Conservation (phyloP, 2,797 vertebrate species). For the Emydoidea blandingii region DNA sequence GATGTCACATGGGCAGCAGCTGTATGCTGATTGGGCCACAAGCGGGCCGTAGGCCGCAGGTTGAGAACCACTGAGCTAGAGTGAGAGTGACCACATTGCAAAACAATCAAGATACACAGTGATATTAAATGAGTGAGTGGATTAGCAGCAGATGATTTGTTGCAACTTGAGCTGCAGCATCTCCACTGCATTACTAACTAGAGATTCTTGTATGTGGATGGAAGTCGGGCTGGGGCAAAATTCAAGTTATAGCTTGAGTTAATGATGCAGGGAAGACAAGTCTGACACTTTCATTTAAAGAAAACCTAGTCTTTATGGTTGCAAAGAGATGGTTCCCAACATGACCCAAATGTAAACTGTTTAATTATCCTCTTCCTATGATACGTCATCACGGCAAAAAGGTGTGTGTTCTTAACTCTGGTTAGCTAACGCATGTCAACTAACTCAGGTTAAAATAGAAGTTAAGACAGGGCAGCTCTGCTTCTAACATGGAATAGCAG, state of each 20-base stretch:
- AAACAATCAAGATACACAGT: background rate
- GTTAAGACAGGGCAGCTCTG: too few relatives aligned
- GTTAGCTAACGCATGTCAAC: too few relatives aligned
- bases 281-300: background rate
- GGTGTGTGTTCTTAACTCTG: too few relatives aligned
- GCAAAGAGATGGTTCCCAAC: background rate
- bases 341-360: background rate
- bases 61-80: background rate
- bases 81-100: background rate
- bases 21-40: too few relatives aligned
- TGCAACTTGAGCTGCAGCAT: background rate
- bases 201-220: background rate
- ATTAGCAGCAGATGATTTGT: background rate
- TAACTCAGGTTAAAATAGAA: too few relatives aligned
- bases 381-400: background rate
- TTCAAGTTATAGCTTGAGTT: background rate
- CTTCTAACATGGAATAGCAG: too few relatives aligned
- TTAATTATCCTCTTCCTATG: background rate
- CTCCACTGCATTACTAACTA: background rate
- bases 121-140: background rate
- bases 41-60: accelerated
- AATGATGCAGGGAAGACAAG: background rate
- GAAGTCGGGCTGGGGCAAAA: background rate
- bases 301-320: background rate
- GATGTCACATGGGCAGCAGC: too few relatives aligned